Evolutionary conservation across 2,888 invertebrate genomes (phyloP), one percentile per base, ranked within the genome.

Genomic region (Melanophora roralis): DNA sequence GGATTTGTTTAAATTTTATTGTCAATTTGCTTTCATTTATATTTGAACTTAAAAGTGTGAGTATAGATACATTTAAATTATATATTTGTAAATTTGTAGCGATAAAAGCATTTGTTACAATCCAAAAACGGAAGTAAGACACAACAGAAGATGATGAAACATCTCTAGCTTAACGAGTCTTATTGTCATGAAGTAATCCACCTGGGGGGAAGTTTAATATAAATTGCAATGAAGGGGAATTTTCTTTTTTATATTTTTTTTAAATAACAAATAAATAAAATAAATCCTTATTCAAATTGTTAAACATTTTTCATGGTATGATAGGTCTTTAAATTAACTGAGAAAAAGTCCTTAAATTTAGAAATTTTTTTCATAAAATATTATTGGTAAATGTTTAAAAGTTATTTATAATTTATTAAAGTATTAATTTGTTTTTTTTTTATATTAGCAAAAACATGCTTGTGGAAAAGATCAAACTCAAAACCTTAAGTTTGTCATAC

Each of bases 1-100:
- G 53, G 14, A 68, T 68, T 68, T 68, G 53, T 27, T 38, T 38
- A 36, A 14, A 23, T 51, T 38, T 19, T 19, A 47, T 36, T 21
- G 12, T 47, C 45, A 45, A 32, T 51, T 53, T 32, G 0, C 9
- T 11, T 7, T 7, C 6, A n/a, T 27, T 8, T 27, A 7, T 51
- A 2, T 19, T 21, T 47, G 2, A 14, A 12, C 2, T 3, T 14
- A 14, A 14, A 14, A 40, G 40, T 14, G 14, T n/a, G 12, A 14
- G 45, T 19, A 23, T 38, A 23, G 34, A 9, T 27, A 5, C n/a
- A n/a, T n/a, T 43, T 9, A 27, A 27, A 27, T 5, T 27, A 5
- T 27, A 6, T 11, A 23, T 23, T 14, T 51, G 21, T 51, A 32
- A 19, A 51, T n/a, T 40, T 73, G 40, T 51, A 47, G 11, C 23